Evolutionary conservation across 2,113 vertebrate genomes (phyloP).

Genomic region (Nanger granti): DNA sequence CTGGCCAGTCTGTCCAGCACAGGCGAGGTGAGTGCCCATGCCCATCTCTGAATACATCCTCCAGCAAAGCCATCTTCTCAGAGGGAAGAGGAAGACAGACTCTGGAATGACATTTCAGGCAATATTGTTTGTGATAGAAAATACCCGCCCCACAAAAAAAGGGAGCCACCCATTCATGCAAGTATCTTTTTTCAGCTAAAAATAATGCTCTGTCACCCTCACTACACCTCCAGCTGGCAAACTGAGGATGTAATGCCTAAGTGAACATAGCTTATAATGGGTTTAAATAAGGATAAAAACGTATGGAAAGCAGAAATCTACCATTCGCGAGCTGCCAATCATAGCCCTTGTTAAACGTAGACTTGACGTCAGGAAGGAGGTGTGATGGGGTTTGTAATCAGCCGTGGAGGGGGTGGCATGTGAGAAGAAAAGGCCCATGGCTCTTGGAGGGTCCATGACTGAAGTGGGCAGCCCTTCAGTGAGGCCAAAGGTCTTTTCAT

Average conservation of each 20-base stretch:
- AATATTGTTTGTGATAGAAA: neutral
- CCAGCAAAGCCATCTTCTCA: neutral
- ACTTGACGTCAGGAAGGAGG: neutral
- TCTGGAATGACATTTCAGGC: neutral
- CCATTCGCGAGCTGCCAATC: neutral
- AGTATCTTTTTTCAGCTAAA: conserved; percentile 36
- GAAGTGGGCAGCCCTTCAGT: neutral
- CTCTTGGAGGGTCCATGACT: neutral
- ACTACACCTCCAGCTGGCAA: neutral
- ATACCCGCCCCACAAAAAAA: neutral
- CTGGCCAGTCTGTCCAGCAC: neutral
- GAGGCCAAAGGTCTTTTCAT: neutral
- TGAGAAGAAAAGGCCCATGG: neutral
- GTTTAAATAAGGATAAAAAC: neutral
- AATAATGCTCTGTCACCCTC: conserved; percentile 26
- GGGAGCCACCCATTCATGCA: conserved; percentile 52
- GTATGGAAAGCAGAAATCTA: neutral
- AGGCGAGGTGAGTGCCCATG: neutral
- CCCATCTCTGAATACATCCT: too few species aligned
- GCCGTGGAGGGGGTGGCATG: neutral
- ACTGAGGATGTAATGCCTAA: neutral
- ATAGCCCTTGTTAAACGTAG: neutral
- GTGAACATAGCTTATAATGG: neutral
- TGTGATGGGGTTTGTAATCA: neutral
- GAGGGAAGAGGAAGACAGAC: neutral